Conservation (phyloP, 2,113 vertebrate species). For the Entomyzon cyanotis region DNA sequence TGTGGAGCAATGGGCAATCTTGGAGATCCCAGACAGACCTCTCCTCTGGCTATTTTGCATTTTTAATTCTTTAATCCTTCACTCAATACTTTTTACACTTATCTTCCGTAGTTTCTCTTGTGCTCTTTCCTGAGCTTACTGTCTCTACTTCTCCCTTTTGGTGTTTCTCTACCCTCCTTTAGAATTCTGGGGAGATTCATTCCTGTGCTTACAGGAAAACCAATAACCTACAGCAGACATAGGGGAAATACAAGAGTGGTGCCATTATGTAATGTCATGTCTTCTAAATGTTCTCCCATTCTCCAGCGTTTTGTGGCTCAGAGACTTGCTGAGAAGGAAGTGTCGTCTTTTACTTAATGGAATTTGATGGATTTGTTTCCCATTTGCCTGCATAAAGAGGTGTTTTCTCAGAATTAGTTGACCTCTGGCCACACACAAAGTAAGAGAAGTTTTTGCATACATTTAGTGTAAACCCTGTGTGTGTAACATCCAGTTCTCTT, state of each 20-base stretch:
- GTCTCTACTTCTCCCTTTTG: not conserved
- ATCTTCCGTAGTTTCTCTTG: not conserved
- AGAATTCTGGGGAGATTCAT: not conserved
- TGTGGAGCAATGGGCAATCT: not conserved
- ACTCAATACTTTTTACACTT: not conserved
- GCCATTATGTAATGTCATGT: not conserved
- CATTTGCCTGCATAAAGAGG: not conserved
- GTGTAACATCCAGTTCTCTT: not conserved
- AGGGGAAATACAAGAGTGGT: not conserved
- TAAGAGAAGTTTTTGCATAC: not conserved
- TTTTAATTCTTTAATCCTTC: not conserved
- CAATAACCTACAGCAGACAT: not conserved
- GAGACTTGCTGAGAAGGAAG: not conserved
- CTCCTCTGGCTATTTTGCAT: not conserved
- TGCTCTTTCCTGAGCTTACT: not conserved
- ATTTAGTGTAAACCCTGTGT: not conserved
- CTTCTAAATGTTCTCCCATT: not conserved
- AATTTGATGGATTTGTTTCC: not conserved
- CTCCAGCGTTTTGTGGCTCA: not conserved
- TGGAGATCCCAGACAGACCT: not conserved
- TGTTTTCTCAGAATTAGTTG: not conserved
- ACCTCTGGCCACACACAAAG: not conserved
- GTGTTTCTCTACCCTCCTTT: not conserved
- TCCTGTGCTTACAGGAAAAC: not conserved
- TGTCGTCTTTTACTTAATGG: not conserved